phyloP scores from a whole-genome alignment of 2,797 vertebrate genomes.

The Pseudotriccus pelzelni region DNA sequence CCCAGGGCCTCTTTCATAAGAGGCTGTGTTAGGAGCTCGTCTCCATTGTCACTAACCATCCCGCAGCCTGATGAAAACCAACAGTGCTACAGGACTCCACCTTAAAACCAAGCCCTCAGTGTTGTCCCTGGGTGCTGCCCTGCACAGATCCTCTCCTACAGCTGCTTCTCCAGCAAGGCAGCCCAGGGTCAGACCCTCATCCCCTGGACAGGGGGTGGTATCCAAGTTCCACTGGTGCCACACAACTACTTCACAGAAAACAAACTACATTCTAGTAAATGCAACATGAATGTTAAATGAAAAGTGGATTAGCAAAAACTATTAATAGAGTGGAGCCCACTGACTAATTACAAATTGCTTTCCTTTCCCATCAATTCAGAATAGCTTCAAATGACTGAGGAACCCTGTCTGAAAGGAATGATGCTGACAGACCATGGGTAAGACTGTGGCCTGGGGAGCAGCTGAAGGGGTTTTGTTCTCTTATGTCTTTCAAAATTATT shows the following conservation, averaged over 20 bases:
- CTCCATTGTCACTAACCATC: background rate
- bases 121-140: rapidly evolving
- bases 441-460: background rate
- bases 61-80: background rate
- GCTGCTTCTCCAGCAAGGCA: background rate
- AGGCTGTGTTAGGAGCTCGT: background rate
- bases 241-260: rapidly evolving
- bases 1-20: background rate
- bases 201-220: too few relatives aligned
- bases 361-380: background rate
- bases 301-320: background rate
- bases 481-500: background rate
- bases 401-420: background rate
- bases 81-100: background rate
- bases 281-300: background rate
- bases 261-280: rapidly evolving
- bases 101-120: background rate
- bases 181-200: rapidly evolving
- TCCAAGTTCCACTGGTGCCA: background rate
- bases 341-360: background rate
- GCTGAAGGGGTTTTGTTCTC: background rate
- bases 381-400: background rate
- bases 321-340: background rate
- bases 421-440: rapidly evolving
- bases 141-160: background rate